Conservation (phyloP, 2,113 vertebrate genomes). For the Syrrhaptes paradoxus region DNA sequence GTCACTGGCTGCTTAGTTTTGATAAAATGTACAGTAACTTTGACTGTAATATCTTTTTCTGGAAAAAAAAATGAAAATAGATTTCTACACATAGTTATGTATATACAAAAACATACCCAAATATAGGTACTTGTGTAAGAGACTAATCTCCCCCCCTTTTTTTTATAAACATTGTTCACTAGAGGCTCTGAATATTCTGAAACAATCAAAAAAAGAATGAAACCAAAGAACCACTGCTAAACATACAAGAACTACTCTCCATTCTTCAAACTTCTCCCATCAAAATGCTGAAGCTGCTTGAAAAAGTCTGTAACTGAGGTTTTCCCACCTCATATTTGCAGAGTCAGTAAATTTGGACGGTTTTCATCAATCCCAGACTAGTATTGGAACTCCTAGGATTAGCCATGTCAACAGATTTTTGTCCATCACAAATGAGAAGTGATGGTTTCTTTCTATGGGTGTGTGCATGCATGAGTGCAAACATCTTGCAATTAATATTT, state of each 20-base stretch:
- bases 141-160: neutral
- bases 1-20: neutral
- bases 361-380: neutral
- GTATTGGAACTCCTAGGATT: neutral
- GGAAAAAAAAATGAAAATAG: neutral
- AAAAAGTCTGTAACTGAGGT: neutral
- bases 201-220: neutral
- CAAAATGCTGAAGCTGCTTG: neutral
- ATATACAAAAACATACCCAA: neutral
- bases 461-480: neutral
- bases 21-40: neutral
- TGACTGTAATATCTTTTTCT: neutral
- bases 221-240: neutral
- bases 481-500: neutral
- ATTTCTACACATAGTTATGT: neutral
- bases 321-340: neutral
- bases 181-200: neutral
- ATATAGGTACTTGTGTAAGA: neutral
- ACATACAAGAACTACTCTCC: neutral
- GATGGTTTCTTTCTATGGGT: neutral
- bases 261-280: neutral
- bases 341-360: neutral
- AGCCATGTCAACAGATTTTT: neutral
- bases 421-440: neutral
- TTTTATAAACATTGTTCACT: neutral